phyloP scores from a whole-genome alignment of 2,113 vertebrate species.

The Bostrychus sinensis region DNA sequence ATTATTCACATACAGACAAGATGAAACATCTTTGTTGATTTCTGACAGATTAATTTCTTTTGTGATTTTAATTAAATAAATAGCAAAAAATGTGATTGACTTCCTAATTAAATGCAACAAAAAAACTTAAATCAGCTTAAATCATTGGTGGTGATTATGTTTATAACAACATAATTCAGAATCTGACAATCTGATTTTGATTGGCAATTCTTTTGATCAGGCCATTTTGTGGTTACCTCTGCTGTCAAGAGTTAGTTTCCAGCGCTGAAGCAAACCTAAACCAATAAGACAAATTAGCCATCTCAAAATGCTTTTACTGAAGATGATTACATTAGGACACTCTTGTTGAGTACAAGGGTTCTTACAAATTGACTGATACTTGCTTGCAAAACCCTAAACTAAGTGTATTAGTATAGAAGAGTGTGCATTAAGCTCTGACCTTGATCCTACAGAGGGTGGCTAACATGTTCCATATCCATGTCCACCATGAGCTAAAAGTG shows the following conservation, averaged over 20 bases:
- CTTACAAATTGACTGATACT: neutral
- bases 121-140: neutral
- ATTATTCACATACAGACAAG: too few relatives aligned
- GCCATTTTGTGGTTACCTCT: conserved; percentile 52
- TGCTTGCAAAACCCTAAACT: neutral
- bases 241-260: conserved; percentile 45
- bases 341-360: neutral
- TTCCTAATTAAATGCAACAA: neutral
- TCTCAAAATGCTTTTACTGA: neutral
- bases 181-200: neutral
- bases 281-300: conserved; percentile 30
- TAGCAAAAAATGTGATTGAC: neutral
- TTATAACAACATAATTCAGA: neutral
- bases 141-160: neutral
- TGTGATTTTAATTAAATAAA: neutral
- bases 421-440: neutral
- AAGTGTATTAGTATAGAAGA: neutral
- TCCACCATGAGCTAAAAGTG: conserved; percentile 29
- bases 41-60: neutral
- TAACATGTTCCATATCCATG: neutral
- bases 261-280: conserved; percentile 49
- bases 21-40: too few relatives aligned
- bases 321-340: neutral
- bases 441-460: neutral
- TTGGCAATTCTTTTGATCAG: neutral